Evolutionary conservation across 1,140 invertebrate species (phyloP).

Genomic region (Lordiphosa stackelbergi): DNA sequence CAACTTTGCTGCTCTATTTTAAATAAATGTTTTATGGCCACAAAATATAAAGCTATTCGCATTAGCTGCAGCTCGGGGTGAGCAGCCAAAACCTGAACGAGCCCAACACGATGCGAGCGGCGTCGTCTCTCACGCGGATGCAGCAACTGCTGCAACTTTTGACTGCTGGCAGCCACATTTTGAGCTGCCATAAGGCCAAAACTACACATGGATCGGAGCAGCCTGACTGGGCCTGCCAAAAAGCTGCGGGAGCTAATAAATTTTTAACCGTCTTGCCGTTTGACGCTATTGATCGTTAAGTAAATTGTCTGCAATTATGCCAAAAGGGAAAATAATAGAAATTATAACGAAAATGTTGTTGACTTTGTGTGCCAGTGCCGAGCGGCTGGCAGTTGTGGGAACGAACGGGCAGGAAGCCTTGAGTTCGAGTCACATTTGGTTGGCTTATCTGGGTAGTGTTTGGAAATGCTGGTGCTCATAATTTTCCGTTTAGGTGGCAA

Average conservation of each 20-base stretch:
- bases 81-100: constrained; percentile 29
- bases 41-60: constrained; percentile 54
- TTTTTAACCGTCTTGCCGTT: constrained; percentile 62
- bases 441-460: constrained; percentile 36
- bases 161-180: constrained; percentile 29
- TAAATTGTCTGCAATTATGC: constrained; percentile 76
- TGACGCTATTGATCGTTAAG: constrained; percentile 73
- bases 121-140: constrained; percentile 59
- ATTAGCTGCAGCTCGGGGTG: constrained; percentile 64
- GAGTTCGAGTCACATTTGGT: constrained; percentile 46
- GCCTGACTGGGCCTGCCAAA: constrained; percentile 17
- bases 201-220: constrained; percentile 2
- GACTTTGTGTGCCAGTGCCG: constrained; percentile 31
- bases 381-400: constrained; percentile 57
- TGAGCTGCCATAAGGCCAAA: constrained; percentile 49
- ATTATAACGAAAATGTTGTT: constrained; percentile 68
- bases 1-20: constrained; percentile 57
- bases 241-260: constrained; percentile 74
- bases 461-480: constrained; percentile 70
- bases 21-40: constrained; percentile 71
- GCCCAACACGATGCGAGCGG: constrained; percentile 48
- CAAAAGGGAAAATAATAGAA: constrained; percentile 76
- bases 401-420: constrained; percentile 24
- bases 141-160: constrained; percentile 18
- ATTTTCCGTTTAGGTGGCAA: constrained; percentile 67